Base-by-base conservation (phyloP, 2,113 vertebrate genomes). In the Nyctereutes procyonoides region DNA sequence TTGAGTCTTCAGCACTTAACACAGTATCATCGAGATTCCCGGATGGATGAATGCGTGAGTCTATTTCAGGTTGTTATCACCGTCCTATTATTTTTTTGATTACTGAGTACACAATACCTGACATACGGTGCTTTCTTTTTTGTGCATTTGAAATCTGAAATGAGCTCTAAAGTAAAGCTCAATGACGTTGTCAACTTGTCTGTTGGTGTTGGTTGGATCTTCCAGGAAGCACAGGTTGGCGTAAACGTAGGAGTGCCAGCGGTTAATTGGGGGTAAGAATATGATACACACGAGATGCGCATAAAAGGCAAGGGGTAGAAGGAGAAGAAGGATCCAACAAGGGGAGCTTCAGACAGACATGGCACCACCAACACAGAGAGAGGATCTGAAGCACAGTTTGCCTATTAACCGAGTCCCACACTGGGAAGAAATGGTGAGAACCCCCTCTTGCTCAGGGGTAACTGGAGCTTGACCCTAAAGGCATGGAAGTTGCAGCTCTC, bases 151-250 rank as follows among this genome's bases (percentile, higher is more conserved):
- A 9, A 65, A 65, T 32, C 82, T 51, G 38, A 22, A 65, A n/a
- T n/a, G 43, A 85, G 43, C 82, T 65, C 30, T 15, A 14, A 14
- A 53, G 62, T 32, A 51, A n/a, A 62, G 3, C 30, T 32, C 62
- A 5, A 2, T n/a, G 43, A n/a, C 19, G 43, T 15, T 53, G 43
- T 4, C 35, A 43, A n/a, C 43, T n/a, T 20, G 43, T 22, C 30
- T 19, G n/a, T 2, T 0, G 12, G 2, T n/a, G 26, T 63, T 12
- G 8, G 43, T 1, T 67, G 43, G 17, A 9, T n/a, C 12, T 53
- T 67, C 12, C 30, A 7, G 12, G 30, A 51, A 32, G 43, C 12
- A 10, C 7, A n/a, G 8, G 17, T 8, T 67, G 43, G 62, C 19
- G 43, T 14, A 8, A 15, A 5, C 11, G 9, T 1, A 19, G 5